These are phyloP conservation scores for Eidolon dupreanum DNA, from an alignment of 2,797 vertebrate genomes.

Conservation along the genomic window DNA sequence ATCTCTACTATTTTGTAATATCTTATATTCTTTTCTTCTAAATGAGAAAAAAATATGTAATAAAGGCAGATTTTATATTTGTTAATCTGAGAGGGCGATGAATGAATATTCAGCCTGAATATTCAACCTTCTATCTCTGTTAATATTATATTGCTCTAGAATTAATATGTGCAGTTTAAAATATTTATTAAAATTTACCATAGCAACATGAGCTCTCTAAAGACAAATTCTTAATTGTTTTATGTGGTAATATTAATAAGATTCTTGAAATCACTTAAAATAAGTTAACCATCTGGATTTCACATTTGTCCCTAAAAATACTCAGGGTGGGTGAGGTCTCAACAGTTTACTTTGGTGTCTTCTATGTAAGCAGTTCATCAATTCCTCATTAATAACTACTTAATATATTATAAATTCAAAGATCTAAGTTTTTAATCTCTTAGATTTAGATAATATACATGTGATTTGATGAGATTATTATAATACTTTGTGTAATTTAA, in stretches of 20 bases:
- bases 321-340: background rate
- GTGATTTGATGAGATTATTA: background rate
- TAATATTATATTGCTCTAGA: background rate
- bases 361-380: background rate
- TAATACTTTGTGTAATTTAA: background rate
- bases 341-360: background rate
- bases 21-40: background rate
- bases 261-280: slow-evolving; percentile 29
- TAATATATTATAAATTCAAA: background rate
- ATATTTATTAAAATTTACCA: background rate
- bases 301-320: background rate
- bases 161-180: background rate
- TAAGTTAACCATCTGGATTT: background rate
- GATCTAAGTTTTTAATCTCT: background rate
- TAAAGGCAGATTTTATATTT: background rate
- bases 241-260: background rate
- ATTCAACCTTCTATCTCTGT: background rate
- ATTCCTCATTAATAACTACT: background rate
- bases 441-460: background rate
- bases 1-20: background rate
- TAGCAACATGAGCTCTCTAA: background rate
- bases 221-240: slow-evolving; percentile 27
- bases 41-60: background rate
- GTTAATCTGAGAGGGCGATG: background rate
- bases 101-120: background rate